A percentile compares a stretch with the other conserved stretches of the same genome.
Evolutionary conservation across 1,140 invertebrate genomes (phyloP).

Genomic region (Trichonephila inaurata): DNA sequence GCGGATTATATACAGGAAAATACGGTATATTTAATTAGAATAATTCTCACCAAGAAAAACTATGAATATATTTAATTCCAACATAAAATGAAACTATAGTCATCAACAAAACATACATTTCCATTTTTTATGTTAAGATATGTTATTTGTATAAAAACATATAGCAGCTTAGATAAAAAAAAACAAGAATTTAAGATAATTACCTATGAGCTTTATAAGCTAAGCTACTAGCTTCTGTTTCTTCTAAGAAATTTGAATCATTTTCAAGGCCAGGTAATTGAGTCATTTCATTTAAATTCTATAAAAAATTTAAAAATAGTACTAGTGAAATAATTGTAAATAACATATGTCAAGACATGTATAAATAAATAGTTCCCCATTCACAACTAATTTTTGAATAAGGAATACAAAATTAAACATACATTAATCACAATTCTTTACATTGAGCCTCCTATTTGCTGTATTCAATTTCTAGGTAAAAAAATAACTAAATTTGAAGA

Average conservation of each 20-base stretch:
- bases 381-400: neutral
- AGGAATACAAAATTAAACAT: too few relatives aligned
- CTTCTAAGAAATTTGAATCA: conserved; percentile 87
- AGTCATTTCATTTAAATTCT: conserved; percentile 92
- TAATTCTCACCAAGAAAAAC: neutral
- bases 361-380: neutral
- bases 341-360: neutral
- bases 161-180: neutral
- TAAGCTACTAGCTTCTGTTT: conserved; percentile 86
- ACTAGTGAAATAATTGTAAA: neutral
- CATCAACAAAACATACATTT: neutral
- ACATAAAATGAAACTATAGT: neutral
- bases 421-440: too few relatives aligned
- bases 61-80: neutral
- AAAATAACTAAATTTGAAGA: too few relatives aligned
- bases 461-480: too few relatives aligned
- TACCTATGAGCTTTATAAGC: conserved; percentile 85
- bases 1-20: too few relatives aligned
- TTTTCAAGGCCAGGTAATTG: conserved; percentile 89
- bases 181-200: conserved; percentile 18
- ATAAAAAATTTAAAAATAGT: conserved; percentile 72
- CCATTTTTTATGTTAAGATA: neutral
- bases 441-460: too few relatives aligned
- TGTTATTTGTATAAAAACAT: neutral
- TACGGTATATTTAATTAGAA: too few relatives aligned